Percentiles rank a stretch among this genome's conserved stretches.
Evolutionary conservation across 2,797 vertebrate genomes (phyloP).

Genomic region (Pseudochromis fuscus): DNA sequence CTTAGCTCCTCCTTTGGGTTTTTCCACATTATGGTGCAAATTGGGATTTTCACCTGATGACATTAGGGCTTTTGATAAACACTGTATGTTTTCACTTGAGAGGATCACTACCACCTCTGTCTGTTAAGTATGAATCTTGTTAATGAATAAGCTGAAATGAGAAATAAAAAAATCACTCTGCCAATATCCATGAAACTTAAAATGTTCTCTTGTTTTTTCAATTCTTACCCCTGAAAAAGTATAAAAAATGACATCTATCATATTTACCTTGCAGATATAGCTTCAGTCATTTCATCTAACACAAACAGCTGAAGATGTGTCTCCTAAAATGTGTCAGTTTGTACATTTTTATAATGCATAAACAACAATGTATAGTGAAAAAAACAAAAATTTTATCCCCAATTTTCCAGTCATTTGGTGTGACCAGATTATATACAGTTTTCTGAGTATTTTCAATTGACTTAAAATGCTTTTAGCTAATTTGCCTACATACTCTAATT

Average conservation of each 20-base stretch:
- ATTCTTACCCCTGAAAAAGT: no score
- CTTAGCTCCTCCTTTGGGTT: background rate
- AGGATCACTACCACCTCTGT: no score
- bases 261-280: no score
- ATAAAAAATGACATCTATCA: no score
- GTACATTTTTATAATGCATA: background rate
- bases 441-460: conserved; percentile 49
- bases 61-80: background rate
- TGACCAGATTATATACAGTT: conserved; percentile 21
- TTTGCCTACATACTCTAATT: conserved; percentile 54
- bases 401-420: conserved; percentile 17
- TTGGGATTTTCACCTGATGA: background rate
- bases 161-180: no score
- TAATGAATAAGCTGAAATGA: no score
- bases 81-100: background rate
- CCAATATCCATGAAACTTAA: no score
- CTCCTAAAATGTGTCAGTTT: background rate
- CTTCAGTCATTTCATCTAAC: no score
- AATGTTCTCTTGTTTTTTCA: no score
- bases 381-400: background rate
- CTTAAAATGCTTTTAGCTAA: conserved; percentile 64
- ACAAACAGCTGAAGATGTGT: background rate
- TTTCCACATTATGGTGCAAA: background rate
- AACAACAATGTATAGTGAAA: background rate
- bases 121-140: no score